Evolutionary conservation across 2,113 vertebrate species (phyloP).

Genomic region (Myodes glareolus): DNA sequence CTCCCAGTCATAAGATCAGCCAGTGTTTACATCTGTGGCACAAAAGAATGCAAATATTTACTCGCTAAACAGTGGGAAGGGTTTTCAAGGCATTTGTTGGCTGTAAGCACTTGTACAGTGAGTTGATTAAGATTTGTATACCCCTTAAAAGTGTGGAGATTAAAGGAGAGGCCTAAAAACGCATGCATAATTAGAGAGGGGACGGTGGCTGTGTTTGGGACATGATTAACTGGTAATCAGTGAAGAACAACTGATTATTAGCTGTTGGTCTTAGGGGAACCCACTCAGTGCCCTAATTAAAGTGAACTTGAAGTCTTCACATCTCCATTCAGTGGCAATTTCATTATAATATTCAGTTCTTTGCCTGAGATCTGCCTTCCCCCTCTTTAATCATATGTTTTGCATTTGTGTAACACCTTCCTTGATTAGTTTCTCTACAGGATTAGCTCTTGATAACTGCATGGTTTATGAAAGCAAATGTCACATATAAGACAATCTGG

Average conservation of each 20-base stretch:
- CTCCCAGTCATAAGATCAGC: not conserved
- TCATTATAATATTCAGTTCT: slow-evolving; percentile 86
- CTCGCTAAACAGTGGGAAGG: slow-evolving; percentile 84
- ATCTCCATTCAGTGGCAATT: slow-evolving; percentile 89
- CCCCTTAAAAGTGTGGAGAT: slow-evolving; percentile 82
- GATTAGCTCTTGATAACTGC: slow-evolving; percentile 89
- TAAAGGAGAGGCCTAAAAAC: slow-evolving; percentile 84
- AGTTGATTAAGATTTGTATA: slow-evolving; percentile 84
- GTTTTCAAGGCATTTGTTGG: slow-evolving; percentile 83
- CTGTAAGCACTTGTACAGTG: slow-evolving; percentile 84
- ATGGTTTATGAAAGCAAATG: slow-evolving; percentile 89
- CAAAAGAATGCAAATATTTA: slow-evolving; percentile 90
- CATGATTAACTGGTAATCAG: slow-evolving; percentile 97
- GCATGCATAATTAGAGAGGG: slow-evolving; percentile 87
- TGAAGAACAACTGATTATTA: slow-evolving; percentile 96
- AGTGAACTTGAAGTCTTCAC: slow-evolving; percentile 86
- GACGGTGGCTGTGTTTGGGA: slow-evolving; percentile 87
- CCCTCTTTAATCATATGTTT: slow-evolving; percentile 91
- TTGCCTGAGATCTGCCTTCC: slow-evolving; percentile 86
- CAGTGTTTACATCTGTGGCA: slow-evolving; percentile 77
- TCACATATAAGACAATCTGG: slow-evolving; percentile 84
- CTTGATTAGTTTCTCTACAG: slow-evolving; percentile 92
- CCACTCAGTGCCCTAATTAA: slow-evolving; percentile 92
- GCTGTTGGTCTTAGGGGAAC: slow-evolving; percentile 92
- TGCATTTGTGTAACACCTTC: slow-evolving; percentile 90